Evolutionary conservation across 1,140 invertebrate species (phyloP).

Genomic region (Ostrea denselamellosa): DNA sequence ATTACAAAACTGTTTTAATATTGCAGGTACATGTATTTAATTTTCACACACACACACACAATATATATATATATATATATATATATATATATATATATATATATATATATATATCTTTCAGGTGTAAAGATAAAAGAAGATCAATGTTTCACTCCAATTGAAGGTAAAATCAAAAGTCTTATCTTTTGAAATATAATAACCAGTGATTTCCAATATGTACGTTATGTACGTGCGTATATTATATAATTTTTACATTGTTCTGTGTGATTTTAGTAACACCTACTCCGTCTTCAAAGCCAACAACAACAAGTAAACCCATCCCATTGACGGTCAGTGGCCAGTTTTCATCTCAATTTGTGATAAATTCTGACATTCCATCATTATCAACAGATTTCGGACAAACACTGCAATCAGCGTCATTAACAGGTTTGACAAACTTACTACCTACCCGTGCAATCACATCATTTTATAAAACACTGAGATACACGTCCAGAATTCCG

Average conservation of each 20-base stretch:
- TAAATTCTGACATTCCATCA: slow-evolving; percentile 32
- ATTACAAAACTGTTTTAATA: no score
- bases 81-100: neutral
- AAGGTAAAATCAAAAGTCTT: neutral
- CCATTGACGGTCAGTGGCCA: neutral
- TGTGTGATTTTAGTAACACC: neutral
- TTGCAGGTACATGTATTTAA: no score
- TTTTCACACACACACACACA: no score
- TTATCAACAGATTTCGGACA: slow-evolving; percentile 25
- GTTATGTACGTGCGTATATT: no score
- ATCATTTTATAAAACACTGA: slow-evolving; percentile 16
- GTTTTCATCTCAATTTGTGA: slow-evolving; percentile 25
- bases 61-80: no score
- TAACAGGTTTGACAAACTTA: slow-evolving; percentile 38
- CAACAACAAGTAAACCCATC: neutral
- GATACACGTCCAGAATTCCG: slow-evolving; percentile 1
- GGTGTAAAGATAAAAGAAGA: slow-evolving; percentile 21
- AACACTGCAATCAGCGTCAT: slow-evolving; percentile 30
- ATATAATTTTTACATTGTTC: neutral
- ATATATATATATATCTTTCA: neutral
- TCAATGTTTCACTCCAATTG: slow-evolving; percentile 16
- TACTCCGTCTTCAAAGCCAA: neutral
- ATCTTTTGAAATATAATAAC: no score
- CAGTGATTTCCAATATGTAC: no score
- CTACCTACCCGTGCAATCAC: neutral